Evolutionary conservation across 2,797 vertebrate genomes (phyloP).

Genomic region (Sebastes nivosus): DNA sequence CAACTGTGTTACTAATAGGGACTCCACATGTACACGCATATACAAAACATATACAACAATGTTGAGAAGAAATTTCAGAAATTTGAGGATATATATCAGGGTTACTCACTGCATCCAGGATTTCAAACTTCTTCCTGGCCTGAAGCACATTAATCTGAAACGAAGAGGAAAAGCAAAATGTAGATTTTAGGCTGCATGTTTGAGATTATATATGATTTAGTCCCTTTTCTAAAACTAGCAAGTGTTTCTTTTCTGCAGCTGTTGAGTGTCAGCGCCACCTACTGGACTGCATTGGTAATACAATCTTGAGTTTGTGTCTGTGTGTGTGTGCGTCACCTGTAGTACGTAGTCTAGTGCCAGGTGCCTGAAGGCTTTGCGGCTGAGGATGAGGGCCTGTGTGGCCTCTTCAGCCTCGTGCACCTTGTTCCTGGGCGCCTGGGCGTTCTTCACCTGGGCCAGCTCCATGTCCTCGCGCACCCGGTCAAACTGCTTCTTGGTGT

Average conservation of each 20-base stretch:
- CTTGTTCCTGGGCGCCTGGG: conserved; percentile 94
- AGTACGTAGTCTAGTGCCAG: conserved; percentile 94
- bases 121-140: conserved; percentile 99
- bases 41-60: background rate
- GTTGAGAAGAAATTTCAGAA: background rate
- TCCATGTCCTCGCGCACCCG: conserved; percentile 96
- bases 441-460: conserved; percentile 94
- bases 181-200: background rate
- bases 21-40: background rate
- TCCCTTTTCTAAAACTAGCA: background rate
- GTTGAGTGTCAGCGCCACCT: conserved; percentile 41
- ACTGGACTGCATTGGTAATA: conserved; percentile 29
- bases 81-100: background rate
- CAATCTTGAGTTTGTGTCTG: background rate
- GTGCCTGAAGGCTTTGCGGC: conserved; percentile 95
- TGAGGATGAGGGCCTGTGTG: conserved; percentile 88
- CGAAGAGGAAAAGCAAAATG: background rate
- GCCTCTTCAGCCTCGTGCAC: conserved; percentile 96
- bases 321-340: conserved; percentile 81
- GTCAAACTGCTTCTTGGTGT: conserved; percentile 98
- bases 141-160: conserved; percentile 97
- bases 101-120: conserved; percentile 92
- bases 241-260: background rate
- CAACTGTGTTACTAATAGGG: background rate
- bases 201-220: background rate